Conservation (phyloP, 2,113 vertebrate species). For the Sardina pilchardus region DNA sequence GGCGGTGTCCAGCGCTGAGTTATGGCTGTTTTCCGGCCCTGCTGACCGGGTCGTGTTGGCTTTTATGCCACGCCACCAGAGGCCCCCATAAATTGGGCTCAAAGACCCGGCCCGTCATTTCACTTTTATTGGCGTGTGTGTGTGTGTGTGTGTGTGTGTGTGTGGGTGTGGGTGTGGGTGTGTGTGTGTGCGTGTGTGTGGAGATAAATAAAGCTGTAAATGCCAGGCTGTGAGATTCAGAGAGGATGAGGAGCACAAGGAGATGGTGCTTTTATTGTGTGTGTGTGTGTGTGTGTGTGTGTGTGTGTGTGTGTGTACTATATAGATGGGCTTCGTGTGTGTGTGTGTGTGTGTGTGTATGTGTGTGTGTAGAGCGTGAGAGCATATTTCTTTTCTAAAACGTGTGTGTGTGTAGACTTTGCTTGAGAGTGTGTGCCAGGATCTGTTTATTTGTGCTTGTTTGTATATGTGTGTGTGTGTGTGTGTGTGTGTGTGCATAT, state of each 20-base stretch:
- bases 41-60: constrained; percentile 23
- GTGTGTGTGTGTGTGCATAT: background rate
- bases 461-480: background rate
- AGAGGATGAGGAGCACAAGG: background rate
- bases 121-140: constrained; percentile 19
- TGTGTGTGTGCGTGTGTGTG: background rate
- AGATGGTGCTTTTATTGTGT: background rate
- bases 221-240: background rate
- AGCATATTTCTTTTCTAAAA: too few relatives aligned
- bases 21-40: background rate
- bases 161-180: background rate
- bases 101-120: background rate
- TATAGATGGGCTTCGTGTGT: too few relatives aligned
- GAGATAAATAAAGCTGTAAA: constrained; percentile 20
- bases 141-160: background rate
- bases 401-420: background rate
- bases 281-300: too few relatives aligned
- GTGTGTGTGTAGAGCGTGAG: too few relatives aligned
- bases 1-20: constrained; percentile 17
- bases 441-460: background rate
- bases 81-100: constrained; percentile 23
- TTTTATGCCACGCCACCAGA: constrained; percentile 7
- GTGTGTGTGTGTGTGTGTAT: too few relatives aligned
- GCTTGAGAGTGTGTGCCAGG: background rate
- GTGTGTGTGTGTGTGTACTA: too few relatives aligned